A percentile compares a stretch with the other conserved stretches of the same genome.
Evolutionary conservation across 1,140 invertebrate genomes (phyloP).

Genomic region (Panulirus ornatus): DNA sequence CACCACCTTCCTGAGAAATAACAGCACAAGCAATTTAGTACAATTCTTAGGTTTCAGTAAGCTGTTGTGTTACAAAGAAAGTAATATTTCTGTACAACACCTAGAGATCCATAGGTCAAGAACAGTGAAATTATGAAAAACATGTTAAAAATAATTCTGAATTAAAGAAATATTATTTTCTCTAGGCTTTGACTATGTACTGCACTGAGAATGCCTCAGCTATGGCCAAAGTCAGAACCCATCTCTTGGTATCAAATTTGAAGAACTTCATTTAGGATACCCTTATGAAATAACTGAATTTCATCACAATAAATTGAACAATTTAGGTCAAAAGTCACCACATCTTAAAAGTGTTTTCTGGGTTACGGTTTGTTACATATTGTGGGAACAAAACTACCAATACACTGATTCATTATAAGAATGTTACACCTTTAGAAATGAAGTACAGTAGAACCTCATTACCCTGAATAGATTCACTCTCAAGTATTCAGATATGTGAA

Average conservation of each 20-base stretch:
- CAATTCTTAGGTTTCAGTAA: conserved; percentile 30
- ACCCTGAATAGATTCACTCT: too few species aligned
- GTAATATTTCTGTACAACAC: conserved; percentile 67
- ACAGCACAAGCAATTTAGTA: neutral
- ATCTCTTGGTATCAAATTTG: conserved; percentile 53
- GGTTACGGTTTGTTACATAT: too few species aligned
- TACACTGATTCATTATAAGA: too few species aligned
- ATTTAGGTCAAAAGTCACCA: too few species aligned
- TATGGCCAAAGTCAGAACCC: conserved; percentile 21
- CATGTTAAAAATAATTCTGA: conserved; percentile 12
- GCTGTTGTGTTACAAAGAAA: conserved; percentile 71
- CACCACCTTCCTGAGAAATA: conserved; percentile 8
- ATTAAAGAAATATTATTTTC: conserved; percentile 67
- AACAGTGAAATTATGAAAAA: conserved; percentile 13
- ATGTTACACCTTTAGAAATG: too few species aligned
- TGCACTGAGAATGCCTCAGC: neutral
- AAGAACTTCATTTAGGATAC: neutral
- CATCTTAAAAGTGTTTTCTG: too few species aligned
- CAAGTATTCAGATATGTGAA: too few species aligned
- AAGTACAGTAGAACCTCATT: too few species aligned
- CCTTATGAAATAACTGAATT: neutral
- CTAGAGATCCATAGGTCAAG: conserved; percentile 20
- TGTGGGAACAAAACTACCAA: too few species aligned
- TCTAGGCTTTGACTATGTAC: conserved; percentile 16
- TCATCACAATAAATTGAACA: too few species aligned